Percentiles rank a stretch among this genome's conserved stretches.
Conservation (phyloP, 2,888 invertebrate genomes). For the Corbicula japonica region DNA sequence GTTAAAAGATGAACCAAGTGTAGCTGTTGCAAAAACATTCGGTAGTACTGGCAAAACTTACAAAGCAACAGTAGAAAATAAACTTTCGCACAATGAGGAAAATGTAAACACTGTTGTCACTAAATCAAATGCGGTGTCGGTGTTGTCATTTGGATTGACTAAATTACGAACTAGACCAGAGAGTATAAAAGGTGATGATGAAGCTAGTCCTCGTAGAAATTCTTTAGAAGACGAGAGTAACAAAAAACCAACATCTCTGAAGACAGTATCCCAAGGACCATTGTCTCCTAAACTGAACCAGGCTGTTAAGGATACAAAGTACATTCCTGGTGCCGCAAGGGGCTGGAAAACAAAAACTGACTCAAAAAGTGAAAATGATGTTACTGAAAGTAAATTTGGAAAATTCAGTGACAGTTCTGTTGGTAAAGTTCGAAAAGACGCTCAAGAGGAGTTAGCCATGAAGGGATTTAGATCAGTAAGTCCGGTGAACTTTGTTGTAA, state of each 20-base stretch:
- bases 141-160: conserved; percentile 55
- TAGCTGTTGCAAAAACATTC: conserved; percentile 61
- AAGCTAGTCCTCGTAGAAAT: conserved; percentile 29
- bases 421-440: conserved; percentile 50
- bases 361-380: neutral
- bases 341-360: conserved; percentile 58
- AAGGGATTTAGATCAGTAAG: conserved; percentile 62
- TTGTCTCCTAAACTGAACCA: conserved; percentile 27
- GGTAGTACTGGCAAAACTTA: conserved; percentile 52
- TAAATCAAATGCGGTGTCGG: conserved; percentile 44
- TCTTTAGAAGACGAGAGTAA: conserved; percentile 40
- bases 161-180: conserved; percentile 59
- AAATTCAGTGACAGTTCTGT: conserved; percentile 54
- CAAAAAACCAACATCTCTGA: conserved; percentile 17
- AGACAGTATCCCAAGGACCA: conserved; percentile 21
- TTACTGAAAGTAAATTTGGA: conserved; percentile 19
- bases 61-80: conserved; percentile 51
- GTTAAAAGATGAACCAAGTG: conserved; percentile 31
- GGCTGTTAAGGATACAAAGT: conserved; percentile 34
- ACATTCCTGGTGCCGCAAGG: conserved; percentile 54
- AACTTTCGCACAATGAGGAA: no score
- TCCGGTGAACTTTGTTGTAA: conserved; percentile 39
- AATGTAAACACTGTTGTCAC: conserved; percentile 31
- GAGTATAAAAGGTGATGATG: conserved; percentile 41
- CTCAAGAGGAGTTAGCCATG: conserved; percentile 21